Evolutionary conservation across 2,888 invertebrate species (phyloP).

Genomic region (Caradrina kadenii): DNA sequence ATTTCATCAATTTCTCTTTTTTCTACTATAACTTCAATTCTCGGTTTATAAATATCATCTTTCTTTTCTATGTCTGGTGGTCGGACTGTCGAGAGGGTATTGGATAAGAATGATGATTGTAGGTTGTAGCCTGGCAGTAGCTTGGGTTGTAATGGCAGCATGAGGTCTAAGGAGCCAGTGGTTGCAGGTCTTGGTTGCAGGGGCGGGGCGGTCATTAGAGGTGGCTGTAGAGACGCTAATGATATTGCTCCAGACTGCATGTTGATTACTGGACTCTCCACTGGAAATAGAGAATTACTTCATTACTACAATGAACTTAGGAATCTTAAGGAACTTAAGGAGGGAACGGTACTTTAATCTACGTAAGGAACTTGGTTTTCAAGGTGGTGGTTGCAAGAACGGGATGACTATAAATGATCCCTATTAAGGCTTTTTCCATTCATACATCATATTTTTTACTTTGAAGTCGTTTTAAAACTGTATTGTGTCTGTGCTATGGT

Average conservation of each 20-base stretch:
- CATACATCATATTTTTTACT: conserved; percentile 19
- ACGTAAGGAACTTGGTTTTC: neutral
- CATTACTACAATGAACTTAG: conserved; percentile 55
- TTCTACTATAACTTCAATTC: conserved; percentile 81
- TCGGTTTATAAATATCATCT: conserved; percentile 77
- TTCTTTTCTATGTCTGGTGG: conserved; percentile 80
- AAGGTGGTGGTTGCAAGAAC: conserved; percentile 11
- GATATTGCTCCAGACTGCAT: conserved; percentile 86
- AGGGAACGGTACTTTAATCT: neutral
- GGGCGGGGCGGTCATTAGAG: conserved; percentile 90
- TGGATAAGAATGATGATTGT: conserved; percentile 86
- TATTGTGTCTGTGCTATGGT: conserved; percentile 48
- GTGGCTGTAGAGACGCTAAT: conserved; percentile 89
- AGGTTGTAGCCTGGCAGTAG: conserved; percentile 91
- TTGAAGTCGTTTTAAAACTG: conserved; percentile 20
- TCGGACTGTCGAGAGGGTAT: conserved; percentile 88
- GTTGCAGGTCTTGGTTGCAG: conserved; percentile 93
- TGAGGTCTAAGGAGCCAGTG: conserved; percentile 92
- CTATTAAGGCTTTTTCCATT: neutral
- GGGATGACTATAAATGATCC: neutral
- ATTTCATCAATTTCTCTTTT: conserved; percentile 75
- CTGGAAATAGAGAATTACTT: conserved; percentile 81
- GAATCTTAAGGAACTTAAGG: neutral
- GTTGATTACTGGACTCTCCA: conserved; percentile 90
- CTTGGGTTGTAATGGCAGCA: conserved; percentile 94